Conservation (phyloP, 2,797 vertebrate genomes). For the Sebastes iracundus region DNA sequence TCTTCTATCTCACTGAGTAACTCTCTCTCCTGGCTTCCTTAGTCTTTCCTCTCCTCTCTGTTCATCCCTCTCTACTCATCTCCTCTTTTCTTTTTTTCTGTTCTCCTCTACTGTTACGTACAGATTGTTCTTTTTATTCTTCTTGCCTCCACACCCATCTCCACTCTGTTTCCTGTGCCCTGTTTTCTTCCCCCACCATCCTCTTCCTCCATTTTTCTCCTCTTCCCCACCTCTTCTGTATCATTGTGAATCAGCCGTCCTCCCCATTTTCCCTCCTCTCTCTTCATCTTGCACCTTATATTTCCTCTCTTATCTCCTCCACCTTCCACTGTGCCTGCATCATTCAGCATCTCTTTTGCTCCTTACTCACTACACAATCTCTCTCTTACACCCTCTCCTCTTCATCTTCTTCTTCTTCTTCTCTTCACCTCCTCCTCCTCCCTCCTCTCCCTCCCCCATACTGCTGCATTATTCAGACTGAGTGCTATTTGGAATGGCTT, state of each 20-base stretch:
- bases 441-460: not conserved
- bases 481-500: constrained; percentile 62
- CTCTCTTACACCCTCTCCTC: not conserved
- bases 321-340: not conserved
- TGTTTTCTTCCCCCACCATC: not conserved
- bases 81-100: not conserved
- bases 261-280: not conserved
- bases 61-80: not conserved
- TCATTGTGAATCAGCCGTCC: not conserved
- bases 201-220: not conserved
- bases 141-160: not conserved
- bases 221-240: not conserved
- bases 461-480: constrained; percentile 78
- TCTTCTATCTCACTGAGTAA: too few species aligned
- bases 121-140: not conserved
- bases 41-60: not conserved
- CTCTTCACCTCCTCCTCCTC: not conserved
- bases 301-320: constrained; percentile 1
- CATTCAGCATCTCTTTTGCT: not conserved
- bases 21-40: not conserved
- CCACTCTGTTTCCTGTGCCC: not conserved
- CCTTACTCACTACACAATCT: not conserved
- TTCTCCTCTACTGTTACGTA: not conserved
- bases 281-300: not conserved
- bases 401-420: not conserved